Percentiles rank a stretch among this genome's conserved stretches.
Conservation (phyloP, 1,140 invertebrate species). For the Manduca sexta region DNA sequence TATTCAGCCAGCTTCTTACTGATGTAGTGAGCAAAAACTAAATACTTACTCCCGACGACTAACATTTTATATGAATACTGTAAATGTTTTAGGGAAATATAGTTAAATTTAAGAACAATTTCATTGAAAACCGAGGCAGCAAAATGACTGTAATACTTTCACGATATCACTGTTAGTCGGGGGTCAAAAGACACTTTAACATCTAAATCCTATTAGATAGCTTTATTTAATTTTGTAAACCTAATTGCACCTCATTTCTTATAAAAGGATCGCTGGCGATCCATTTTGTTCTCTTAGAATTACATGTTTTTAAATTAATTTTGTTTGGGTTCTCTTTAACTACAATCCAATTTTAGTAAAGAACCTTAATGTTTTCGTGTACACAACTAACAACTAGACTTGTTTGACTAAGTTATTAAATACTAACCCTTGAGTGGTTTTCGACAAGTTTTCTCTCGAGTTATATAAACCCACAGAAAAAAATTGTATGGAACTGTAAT, state of each 20-base stretch:
- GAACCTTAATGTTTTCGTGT: slow-evolving; percentile 49
- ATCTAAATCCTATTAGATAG: slow-evolving; percentile 52
- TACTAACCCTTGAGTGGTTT: slow-evolving; percentile 66
- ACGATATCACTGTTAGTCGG: slow-evolving; percentile 3
- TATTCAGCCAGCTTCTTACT: slow-evolving; percentile 52
- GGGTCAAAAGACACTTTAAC: slow-evolving; percentile 32
- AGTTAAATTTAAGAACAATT: too few relatives aligned
- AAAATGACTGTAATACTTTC: too few relatives aligned
- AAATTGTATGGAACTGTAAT: slow-evolving; percentile 21
- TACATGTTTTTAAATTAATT: slow-evolving; percentile 56
- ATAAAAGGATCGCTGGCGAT: slow-evolving; percentile 65
- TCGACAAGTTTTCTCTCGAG: slow-evolving; percentile 48
- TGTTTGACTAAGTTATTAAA: slow-evolving; percentile 47
- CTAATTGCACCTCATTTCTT: slow-evolving; percentile 63
- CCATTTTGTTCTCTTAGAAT: slow-evolving; percentile 61
- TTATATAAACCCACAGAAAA: slow-evolving; percentile 18
- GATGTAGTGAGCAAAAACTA: background rate
- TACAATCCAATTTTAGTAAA: slow-evolving; percentile 45
- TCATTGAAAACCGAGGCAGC: too few relatives aligned
- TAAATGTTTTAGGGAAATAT: too few relatives aligned
- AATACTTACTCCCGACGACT: background rate
- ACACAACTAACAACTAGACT: slow-evolving; percentile 64
- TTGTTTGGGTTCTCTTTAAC: slow-evolving; percentile 39
- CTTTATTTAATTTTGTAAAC: slow-evolving; percentile 60
- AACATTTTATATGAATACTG: too few relatives aligned